Percentiles rank a stretch among this genome's conserved stretches.
Conservation (phyloP, 2,888 invertebrate genomes). For the Eristalis arbustorum region DNA sequence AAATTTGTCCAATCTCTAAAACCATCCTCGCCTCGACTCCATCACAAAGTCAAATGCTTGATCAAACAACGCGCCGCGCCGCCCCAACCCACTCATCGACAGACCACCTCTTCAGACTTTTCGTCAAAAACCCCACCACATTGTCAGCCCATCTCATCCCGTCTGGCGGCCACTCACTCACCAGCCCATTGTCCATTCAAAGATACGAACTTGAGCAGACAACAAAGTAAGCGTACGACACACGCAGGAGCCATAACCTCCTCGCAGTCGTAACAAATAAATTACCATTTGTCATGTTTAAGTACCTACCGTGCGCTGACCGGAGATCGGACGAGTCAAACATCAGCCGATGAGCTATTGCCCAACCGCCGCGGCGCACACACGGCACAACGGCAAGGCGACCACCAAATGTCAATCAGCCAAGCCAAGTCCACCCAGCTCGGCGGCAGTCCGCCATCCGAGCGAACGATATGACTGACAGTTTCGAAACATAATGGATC, state of each 20-base stretch:
- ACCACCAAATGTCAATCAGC: slow-evolving; percentile 65
- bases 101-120: too few species aligned
- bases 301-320: slow-evolving; percentile 53
- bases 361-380: background rate
- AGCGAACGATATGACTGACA: slow-evolving; percentile 61
- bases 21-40: too few species aligned
- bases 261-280: slow-evolving; percentile 55
- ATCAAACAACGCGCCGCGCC: too few species aligned
- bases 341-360: slow-evolving; percentile 55
- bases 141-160: background rate
- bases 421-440: slow-evolving; percentile 55
- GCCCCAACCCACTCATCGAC: too few species aligned
- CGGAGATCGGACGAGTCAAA: slow-evolving; percentile 1
- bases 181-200: background rate
- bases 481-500: slow-evolving; percentile 69
- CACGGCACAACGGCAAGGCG: slow-evolving; percentile 15
- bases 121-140: background rate
- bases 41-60: too few species aligned
- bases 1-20: too few species aligned
- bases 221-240: slow-evolving; percentile 14
- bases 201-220: background rate
- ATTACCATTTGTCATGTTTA: slow-evolving; percentile 70
- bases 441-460: slow-evolving; percentile 29
- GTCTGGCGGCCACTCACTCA: background rate
- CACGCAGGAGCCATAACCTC: slow-evolving; percentile 24